Base-by-base conservation (phyloP, 2,888 invertebrate genomes). In the Tigriopus californicus region DNA sequence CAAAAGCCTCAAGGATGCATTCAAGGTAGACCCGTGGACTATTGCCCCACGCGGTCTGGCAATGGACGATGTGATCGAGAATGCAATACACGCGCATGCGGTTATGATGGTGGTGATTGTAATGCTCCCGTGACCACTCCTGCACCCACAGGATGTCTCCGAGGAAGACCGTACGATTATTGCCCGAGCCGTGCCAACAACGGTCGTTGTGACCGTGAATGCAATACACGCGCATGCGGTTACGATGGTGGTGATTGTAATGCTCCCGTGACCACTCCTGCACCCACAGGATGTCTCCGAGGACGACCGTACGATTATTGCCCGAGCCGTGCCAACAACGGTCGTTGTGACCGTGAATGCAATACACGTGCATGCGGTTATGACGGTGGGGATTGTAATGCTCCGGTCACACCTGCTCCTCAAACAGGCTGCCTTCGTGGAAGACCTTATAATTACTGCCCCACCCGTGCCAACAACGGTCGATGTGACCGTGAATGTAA, bases 381-480 rank as follows among this genome's bases (percentile, higher is more conserved):
- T 40, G 55, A 55, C n/a, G 41, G 52, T 20, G 52, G 52, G 15
- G 52, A 51, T 25, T 51, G 52, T 22, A 25, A 51, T 33, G 33
- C 33, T 8, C 33, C 33, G 8, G 33, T 33, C 5, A 44, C 44
- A 4, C 3, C 44, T 44, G 33, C 33, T 33, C 33, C 33, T 33
- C 33, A 33, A 33, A 3, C 3, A 44, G 33, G 33, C 3, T 33
- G 33, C 8, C 33, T 33, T 8, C 33, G 33, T 33, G 33, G 33
- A 33, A 33, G 33, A 33, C 33, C 33, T 33, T 33, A 33, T 33
- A 8, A 44, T 18, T 44, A 44, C 18, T 44, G 44, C 18, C 44
- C 44, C 44, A n/a, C 4, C n/a, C n/a, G 44, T 3, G 44, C 44
- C 18, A 18, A 18, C 5, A 44, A 44, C 10, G 44, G 44, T 3